Base-by-base conservation (phyloP, 2,888 invertebrate species). In the Drosophila robusta region DNA sequence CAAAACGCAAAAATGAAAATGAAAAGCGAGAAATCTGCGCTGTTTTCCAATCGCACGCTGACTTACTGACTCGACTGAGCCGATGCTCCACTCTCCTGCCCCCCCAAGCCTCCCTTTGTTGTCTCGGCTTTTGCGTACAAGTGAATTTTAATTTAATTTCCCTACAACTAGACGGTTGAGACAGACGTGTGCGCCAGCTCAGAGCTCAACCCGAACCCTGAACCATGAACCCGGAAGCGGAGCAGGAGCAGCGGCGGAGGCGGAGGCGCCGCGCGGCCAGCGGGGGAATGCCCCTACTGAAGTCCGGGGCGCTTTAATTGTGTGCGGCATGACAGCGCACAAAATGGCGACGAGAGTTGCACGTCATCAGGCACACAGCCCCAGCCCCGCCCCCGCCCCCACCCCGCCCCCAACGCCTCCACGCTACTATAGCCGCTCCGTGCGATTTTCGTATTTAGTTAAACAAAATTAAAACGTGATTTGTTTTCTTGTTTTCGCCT, bases 381-480 rank as follows among this genome's bases (percentile, higher is more conserved):
- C 44, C 68, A 51, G 14, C 9, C 24, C 39, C 14, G 32, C 0
- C 45, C 24, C n/a, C 11, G 22, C 4, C 44, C 9, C 22, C 32
- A 11, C 45, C 52, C 0, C 16, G 5, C 0, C 34, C 36, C 5
- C 12, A 18, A 18, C 4, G 4, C 1, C 26, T 36, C 14, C 12
- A 1, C 14, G 18, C 56, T 34, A 52, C 52, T 61, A 16, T 38
- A 39, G 68, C 51, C 64, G 34, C 12, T 69, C 78, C 78, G 71
- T 78, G 81, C 82, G 80, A 89, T 89, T 89, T 90, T 89, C 85
- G 88, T 82, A 86, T 88, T 89, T 89, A 89, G 90, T 89, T 89
- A 90, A 90, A 90, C 89, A 89, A 90, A 90, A 90, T 90, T 90
- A 90, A 90, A 90, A 90, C 90, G 88, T 90, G 89, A 90, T 90